These are phyloP conservation scores for Linnaemya vulpina DNA, from an alignment of 2,888 invertebrate genomes.

Conservation along the genomic window DNA sequence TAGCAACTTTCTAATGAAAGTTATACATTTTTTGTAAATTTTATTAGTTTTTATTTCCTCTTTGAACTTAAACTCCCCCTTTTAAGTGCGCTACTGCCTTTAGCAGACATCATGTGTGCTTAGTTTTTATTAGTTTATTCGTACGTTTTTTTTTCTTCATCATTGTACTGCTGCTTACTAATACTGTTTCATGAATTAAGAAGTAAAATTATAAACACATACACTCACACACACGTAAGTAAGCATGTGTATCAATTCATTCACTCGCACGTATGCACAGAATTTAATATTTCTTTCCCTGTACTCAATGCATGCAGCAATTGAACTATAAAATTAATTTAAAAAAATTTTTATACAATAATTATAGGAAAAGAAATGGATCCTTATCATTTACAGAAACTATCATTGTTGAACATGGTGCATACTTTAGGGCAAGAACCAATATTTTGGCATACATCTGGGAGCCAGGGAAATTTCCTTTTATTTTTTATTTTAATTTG, in stretches of 20 bases:
- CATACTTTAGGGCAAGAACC: not conserved
- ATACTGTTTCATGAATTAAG: slow-evolving; percentile 1
- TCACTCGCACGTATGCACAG: not conserved
- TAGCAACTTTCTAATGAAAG: not conserved
- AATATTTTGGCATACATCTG: not conserved
- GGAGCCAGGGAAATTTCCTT: not conserved
- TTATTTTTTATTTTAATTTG: no score
- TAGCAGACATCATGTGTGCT: slow-evolving; percentile 12
- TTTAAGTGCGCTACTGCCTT: not conserved
- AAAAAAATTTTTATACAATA: not conserved
- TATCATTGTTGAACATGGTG: not conserved
- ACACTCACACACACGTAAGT: not conserved
- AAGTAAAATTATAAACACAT: not conserved
- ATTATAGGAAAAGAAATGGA: not conserved
- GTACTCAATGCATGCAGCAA: not conserved
- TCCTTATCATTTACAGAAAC: not conserved
- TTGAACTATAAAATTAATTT: not conserved
- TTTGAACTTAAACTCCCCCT: not conserved
- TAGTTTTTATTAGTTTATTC: slow-evolving; percentile 15
- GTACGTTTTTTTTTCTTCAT: not conserved
- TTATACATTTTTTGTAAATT: no score
- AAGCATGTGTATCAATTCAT: not conserved
- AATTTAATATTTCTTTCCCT: no score
- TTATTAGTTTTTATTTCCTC: not conserved
- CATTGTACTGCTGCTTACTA: slow-evolving; percentile 28